Percentiles rank a stretch among this genome's conserved stretches.
Conservation (phyloP, 2,888 invertebrate genomes). For the Hyppa rectilinea region DNA sequence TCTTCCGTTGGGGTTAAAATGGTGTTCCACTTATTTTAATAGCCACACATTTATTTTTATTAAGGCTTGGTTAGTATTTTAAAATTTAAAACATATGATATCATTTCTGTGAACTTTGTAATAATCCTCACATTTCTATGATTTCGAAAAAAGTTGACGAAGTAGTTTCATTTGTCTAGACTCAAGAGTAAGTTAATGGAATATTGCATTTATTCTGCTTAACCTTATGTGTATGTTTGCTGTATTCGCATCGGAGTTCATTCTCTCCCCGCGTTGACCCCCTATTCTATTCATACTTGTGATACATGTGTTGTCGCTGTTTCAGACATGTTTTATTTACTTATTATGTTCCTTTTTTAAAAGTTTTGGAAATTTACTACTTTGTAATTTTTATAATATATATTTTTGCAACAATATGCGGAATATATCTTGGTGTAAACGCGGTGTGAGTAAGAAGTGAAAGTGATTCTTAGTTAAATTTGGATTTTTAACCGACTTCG, state of each 20-base stretch:
- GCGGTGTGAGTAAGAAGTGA: background rate
- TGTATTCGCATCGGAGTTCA: background rate
- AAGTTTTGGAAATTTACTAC: no score
- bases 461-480: background rate
- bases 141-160: no score
- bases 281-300: no score
- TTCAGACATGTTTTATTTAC: background rate
- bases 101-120: background rate
- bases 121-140: background rate
- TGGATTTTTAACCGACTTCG: no score
- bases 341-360: background rate
- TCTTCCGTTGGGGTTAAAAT: slow-evolving; percentile 36
- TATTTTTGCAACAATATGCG: no score
- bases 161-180: background rate
- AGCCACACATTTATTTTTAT: slow-evolving; percentile 3
- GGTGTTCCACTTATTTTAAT: slow-evolving; percentile 18
- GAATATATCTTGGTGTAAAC: background rate
- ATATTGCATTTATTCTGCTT: background rate
- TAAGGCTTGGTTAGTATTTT: background rate
- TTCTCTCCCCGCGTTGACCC: background rate
- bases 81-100: no score
- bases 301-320: background rate
- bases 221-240: background rate
- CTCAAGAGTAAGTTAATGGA: background rate
- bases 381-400: no score